Evolutionary conservation across 2,888 invertebrate genomes (phyloP).

Genomic region (Oligia strigilis): DNA sequence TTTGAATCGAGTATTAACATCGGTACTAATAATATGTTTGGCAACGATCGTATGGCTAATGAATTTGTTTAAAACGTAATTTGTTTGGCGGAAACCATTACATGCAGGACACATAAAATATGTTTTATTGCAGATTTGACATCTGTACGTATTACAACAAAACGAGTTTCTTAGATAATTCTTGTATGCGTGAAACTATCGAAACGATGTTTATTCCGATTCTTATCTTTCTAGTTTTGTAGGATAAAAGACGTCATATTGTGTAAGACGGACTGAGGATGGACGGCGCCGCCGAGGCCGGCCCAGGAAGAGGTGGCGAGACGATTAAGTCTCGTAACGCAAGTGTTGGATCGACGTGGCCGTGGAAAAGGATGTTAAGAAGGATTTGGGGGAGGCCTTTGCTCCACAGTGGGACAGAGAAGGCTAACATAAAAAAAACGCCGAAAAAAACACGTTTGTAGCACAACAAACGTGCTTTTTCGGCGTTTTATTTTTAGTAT

Average conservation of each 20-base stretch:
- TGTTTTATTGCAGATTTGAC: constrained; percentile 75
- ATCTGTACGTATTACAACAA: constrained; percentile 63
- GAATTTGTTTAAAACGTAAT: constrained; percentile 75
- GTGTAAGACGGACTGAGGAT: not conserved
- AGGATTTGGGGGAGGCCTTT: too few relatives aligned
- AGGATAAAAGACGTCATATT: not conserved
- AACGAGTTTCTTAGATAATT: constrained; percentile 62
- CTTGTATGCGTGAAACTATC: constrained; percentile 18
- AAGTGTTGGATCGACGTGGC: not conserved
- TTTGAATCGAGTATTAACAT: constrained; percentile 41
- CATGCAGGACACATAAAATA: constrained; percentile 80
- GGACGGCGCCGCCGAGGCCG: not conserved
- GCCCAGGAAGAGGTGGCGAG: not conserved
- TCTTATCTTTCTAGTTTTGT: not conserved
- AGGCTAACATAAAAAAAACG: not conserved
- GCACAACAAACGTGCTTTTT: too few relatives aligned
- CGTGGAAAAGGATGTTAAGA: not conserved
- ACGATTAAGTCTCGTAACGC: not conserved
- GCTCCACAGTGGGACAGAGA: not conserved
- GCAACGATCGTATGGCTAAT: constrained; percentile 66
- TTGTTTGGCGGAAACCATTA: constrained; percentile 79
- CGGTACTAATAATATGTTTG: constrained; percentile 44
- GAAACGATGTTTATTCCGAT: constrained; percentile 5
- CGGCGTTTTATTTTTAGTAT: too few relatives aligned
- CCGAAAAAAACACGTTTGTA: too few relatives aligned